phyloP scores from a whole-genome alignment of 2,888 invertebrate genomes.

The Conops quadrifasciatus region DNA sequence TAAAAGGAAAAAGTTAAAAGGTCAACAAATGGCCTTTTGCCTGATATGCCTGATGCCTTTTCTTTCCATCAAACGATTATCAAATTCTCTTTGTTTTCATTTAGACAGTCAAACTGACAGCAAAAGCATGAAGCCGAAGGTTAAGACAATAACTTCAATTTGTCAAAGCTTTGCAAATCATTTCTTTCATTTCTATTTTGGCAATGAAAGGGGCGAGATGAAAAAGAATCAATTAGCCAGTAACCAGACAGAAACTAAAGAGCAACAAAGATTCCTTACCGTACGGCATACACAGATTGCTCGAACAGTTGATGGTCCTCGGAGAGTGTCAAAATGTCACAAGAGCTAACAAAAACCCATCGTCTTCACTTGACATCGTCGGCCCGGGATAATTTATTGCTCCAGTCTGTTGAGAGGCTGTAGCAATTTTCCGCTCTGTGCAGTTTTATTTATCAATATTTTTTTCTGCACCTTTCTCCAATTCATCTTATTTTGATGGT shows the following conservation, averaged over 20 bases:
- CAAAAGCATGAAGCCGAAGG: too few relatives aligned
- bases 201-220: background rate
- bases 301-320: background rate
- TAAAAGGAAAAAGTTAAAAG: too few relatives aligned
- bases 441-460: conserved; percentile 5
- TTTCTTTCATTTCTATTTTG: background rate
- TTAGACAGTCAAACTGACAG: too few relatives aligned
- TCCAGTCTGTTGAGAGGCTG: background rate
- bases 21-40: too few relatives aligned
- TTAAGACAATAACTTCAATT: too few relatives aligned
- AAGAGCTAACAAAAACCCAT: background rate
- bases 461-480: background rate
- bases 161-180: too few relatives aligned
- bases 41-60: too few relatives aligned
- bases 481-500: background rate
- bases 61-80: too few relatives aligned
- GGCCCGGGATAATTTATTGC: conserved; percentile 7
- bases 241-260: background rate
- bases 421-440: conserved; percentile 1
- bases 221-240: background rate
- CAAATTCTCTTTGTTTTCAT: too few relatives aligned
- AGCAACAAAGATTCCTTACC: background rate
- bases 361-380: background rate
- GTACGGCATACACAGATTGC: background rate
- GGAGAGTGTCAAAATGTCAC: conserved; percentile 20